These are phyloP conservation scores for Trachurus trachurus DNA, from an alignment of 2,797 vertebrate species.

Conservation along the genomic window DNA sequence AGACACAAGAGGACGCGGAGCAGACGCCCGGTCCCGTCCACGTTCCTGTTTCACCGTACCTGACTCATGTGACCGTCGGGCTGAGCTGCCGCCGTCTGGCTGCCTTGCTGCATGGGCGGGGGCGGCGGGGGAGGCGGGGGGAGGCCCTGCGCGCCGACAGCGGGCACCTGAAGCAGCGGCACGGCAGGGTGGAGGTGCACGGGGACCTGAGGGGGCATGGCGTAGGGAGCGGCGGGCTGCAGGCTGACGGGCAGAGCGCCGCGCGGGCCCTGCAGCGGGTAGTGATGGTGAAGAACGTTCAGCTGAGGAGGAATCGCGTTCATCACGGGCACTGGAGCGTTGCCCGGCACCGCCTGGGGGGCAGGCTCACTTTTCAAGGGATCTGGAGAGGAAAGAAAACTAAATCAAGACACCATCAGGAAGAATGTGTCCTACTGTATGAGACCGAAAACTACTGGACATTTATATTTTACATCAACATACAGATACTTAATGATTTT, in stretches of 20 bases:
- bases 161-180: constrained; percentile 92
- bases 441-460: background rate
- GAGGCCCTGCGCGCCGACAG: constrained; percentile 91
- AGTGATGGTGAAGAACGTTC: constrained; percentile 88
- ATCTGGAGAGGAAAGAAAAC: constrained; percentile 81
- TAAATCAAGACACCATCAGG: background rate
- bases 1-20: background rate
- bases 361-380: constrained; percentile 87
- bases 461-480: background rate
- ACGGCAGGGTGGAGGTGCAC: constrained; percentile 91
- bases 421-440: background rate
- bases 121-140: constrained; percentile 96
- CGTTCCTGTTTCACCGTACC: constrained; percentile 75
- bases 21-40: too few species aligned
- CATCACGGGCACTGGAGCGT: constrained; percentile 90
- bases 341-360: constrained; percentile 85
- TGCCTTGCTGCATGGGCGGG: constrained; percentile 93
- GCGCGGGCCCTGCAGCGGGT: constrained; percentile 86
- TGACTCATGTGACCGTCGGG: constrained; percentile 90
- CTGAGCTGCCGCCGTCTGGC: constrained; percentile 86
- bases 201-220: constrained; percentile 89
- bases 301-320: constrained; percentile 90
- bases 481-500: background rate
- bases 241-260: constrained; percentile 87
- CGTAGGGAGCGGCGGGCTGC: constrained; percentile 88